Base-by-base conservation (phyloP, 2,797 vertebrate species). In the Eulemur rubriventer region DNA sequence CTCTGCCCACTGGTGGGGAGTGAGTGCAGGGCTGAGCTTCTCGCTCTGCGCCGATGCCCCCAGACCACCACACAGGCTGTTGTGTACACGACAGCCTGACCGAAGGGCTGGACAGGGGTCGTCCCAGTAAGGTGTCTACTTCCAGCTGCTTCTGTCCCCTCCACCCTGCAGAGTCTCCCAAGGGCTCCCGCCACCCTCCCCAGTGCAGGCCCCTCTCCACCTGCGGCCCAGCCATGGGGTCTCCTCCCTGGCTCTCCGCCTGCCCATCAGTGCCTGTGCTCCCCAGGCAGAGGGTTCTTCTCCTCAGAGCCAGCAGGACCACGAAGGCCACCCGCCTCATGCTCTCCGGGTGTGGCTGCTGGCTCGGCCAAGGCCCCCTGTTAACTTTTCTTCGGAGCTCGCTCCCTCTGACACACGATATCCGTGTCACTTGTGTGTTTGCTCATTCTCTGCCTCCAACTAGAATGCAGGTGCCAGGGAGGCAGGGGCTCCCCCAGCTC, bases 21-120 rank as follows among this genome's bases (percentile, higher is more conserved):
- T 50, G 59, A 55, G 38, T n/a, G 17, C 33, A 18, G 4, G 63
- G 63, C 33, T 6, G 16, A 18, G 33, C 8, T 4, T 35, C 30
- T 30, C 13, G 4, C 35, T 63, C 16, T 22, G n/a, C 6, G 2
- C 24, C 1, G 0, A 10, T 0, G 43, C 16, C 16, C 16, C 28
- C 0, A 22, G 57, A 12, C 17, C 26, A 70, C 6, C 8, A 8
- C 7, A 26, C 33, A 7, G 24, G 59, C 7, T 59, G 52, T 30
- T 10, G 18, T 59, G 33, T 7, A 1, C 4, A 35, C 12, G 22
- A 0, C 6, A 43, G 72, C 20, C 5, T 26, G 2, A 18, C 30
- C 30, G 1, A 50, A 59, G 55, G 2, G 17, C 59, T 59, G 33
- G n/a, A 20, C 8, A 4, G 9, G 18, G 16, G 3, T n/a, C 46